Base-by-base conservation (phyloP, 2,888 invertebrate genomes). In the Luffia ferchaultella region DNA sequence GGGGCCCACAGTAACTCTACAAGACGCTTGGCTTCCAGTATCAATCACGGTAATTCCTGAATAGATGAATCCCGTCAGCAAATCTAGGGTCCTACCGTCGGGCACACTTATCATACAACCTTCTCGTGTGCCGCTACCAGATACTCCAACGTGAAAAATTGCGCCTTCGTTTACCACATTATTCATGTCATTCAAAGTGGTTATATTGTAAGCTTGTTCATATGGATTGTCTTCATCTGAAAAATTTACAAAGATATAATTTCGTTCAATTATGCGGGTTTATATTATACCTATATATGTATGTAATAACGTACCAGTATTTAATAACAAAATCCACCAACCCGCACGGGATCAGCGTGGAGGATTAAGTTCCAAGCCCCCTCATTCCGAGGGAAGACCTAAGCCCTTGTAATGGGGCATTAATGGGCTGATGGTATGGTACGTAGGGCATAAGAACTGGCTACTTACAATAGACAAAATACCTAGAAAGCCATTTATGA, bases 1-100 rank as follows among this genome's bases (percentile, higher is more conserved):
- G 2, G 53, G 53, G 1, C 53, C 53, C 5, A 54, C 50, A 9
- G 52, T 54, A 3, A 54, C 52, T 1, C 50, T 49, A 7, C 53
- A 54, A 2, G 53, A 50, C n/a, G 52, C 53, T 18, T 52, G 50
- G 42, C 50, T 52, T 49, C 46, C 50, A 43, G 49, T 50, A 12
- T 44, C 18, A 12, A 50, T 44, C 1, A 44, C 48, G 1, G 48
- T 54, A 3, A 54, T 52, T 2, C 53, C 53, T 46, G 42, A 12
- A 30, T 45, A 5, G 5, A 51, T 46, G 45, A 16, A 2, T 5
- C 2, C 9, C 18, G 5, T 9, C 5, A 30, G 3, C 42, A 48
- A 30, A 30, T 30, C 9, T 9, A 30, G 5, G 9, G 30, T 30
- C 9, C 9, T 3, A 30, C 30, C 30, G 30, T 30, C 30, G 3